A percentile compares a stretch with the other conserved stretches of the same genome.
phyloP scores from a whole-genome alignment of 1,140 invertebrate species.

The Euglossa dilemma region DNA sequence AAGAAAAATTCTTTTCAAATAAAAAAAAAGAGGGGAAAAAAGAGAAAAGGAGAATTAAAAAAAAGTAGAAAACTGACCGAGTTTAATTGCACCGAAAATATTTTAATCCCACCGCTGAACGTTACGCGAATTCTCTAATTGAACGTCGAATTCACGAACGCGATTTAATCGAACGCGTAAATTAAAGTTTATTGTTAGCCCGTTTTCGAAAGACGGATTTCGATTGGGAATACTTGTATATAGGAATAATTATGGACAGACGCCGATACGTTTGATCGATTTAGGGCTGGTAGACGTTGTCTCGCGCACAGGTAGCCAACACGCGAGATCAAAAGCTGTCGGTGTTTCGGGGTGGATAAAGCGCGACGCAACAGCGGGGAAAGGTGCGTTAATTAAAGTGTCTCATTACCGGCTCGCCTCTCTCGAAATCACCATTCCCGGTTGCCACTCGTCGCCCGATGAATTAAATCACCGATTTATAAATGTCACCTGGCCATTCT shows the following conservation, averaged over 20 bases:
- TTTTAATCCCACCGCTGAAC: background rate
- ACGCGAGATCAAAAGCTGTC: slow-evolving; percentile 58
- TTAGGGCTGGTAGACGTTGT: slow-evolving; percentile 21
- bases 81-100: background rate
- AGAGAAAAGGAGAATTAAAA: too few species aligned
- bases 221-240: too few species aligned
- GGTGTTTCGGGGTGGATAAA: slow-evolving; percentile 41
- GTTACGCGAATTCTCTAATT: background rate
- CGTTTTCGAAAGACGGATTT: background rate
- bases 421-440: slow-evolving; percentile 21
- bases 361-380: slow-evolving; percentile 24
- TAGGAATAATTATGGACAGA: background rate
- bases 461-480: slow-evolving; percentile 60
- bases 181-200: background rate
- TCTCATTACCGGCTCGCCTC: slow-evolving; percentile 57
- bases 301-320: background rate
- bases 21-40: too few species aligned
- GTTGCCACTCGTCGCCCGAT: background rate
- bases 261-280: slow-evolving; percentile 25
- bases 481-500: slow-evolving; percentile 50
- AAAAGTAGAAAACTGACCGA: too few species aligned
- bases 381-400: slow-evolving; percentile 66
- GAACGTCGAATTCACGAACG: too few species aligned
- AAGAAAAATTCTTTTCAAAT: background rate
- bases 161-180: background rate